A percentile compares a stretch with the other conserved stretches of the same genome.
Evolutionary conservation across 2,113 vertebrate species (phyloP).

Genomic region (Cavia porcellus): DNA sequence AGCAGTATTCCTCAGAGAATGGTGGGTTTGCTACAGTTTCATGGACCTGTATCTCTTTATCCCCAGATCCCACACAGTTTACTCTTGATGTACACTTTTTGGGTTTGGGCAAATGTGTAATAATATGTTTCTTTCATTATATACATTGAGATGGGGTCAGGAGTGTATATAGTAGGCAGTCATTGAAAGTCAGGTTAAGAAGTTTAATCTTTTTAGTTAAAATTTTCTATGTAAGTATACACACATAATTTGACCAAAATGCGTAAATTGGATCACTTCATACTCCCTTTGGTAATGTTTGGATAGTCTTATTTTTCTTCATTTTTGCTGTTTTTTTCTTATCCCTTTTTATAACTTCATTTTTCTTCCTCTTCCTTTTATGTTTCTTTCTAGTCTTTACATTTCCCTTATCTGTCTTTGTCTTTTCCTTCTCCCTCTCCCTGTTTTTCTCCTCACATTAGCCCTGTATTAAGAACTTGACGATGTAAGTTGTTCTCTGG

Average conservation of each 20-base stretch:
- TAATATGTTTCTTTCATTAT: background rate
- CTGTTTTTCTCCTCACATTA: background rate
- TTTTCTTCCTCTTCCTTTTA: background rate
- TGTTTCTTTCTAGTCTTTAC: too few relatives aligned
- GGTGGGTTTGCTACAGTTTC: background rate
- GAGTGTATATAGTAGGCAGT: background rate
- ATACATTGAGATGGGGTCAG: background rate
- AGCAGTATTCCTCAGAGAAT: background rate
- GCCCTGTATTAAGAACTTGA: background rate
- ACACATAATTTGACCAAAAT: background rate
- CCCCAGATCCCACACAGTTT: background rate
- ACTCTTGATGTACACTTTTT: background rate
- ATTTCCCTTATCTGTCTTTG: background rate
- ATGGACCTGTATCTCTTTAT: background rate
- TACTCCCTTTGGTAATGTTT: background rate
- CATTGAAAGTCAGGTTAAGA: background rate
- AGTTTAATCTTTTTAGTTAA: background rate
- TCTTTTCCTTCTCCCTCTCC: too few relatives aligned
- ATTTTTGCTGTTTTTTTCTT: background rate
- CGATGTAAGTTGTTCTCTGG: background rate
- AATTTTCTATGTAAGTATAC: background rate
- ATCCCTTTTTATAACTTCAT: background rate
- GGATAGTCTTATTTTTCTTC: background rate
- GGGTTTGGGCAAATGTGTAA: background rate
- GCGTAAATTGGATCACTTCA: background rate